Conservation (phyloP, 2,797 vertebrate genomes). For the Ibycter americanus region DNA sequence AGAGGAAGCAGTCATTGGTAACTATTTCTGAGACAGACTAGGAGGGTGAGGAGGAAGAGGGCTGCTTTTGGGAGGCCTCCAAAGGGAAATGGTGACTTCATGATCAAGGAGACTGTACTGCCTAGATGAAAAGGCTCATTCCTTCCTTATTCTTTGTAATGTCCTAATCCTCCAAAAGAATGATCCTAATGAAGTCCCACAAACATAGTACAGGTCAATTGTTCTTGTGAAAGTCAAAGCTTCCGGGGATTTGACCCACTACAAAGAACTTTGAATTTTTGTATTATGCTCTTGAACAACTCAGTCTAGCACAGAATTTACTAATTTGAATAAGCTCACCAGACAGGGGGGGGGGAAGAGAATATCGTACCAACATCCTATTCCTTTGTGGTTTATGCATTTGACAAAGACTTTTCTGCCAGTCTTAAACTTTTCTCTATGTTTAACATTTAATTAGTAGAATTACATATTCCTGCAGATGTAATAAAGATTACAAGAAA, state of each 20-base stretch:
- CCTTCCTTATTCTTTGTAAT: background rate
- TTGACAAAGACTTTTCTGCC: background rate
- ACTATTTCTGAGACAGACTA: background rate
- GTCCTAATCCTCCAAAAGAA: background rate
- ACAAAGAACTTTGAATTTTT: background rate
- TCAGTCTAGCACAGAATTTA: background rate
- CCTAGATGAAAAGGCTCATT: background rate
- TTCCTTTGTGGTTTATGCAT: background rate
- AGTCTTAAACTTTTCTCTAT: background rate
- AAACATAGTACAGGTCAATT: background rate
- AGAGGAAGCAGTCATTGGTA: background rate
- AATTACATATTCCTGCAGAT: background rate
- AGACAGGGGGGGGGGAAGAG: fast-evolving
- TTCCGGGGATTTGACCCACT: background rate
- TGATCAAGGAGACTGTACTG: background rate
- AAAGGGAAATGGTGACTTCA: background rate
- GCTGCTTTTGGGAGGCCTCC: background rate
- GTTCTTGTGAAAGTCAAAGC: background rate
- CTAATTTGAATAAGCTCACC: background rate
- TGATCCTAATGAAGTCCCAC: background rate
- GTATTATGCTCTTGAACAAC: background rate
- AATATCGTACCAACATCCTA: background rate
- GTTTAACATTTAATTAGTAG: conserved; percentile 18
- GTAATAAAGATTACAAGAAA: background rate
- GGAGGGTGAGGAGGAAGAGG: background rate